Conservation (phyloP, 2,888 invertebrate genomes). For the Panzeria rudis region DNA sequence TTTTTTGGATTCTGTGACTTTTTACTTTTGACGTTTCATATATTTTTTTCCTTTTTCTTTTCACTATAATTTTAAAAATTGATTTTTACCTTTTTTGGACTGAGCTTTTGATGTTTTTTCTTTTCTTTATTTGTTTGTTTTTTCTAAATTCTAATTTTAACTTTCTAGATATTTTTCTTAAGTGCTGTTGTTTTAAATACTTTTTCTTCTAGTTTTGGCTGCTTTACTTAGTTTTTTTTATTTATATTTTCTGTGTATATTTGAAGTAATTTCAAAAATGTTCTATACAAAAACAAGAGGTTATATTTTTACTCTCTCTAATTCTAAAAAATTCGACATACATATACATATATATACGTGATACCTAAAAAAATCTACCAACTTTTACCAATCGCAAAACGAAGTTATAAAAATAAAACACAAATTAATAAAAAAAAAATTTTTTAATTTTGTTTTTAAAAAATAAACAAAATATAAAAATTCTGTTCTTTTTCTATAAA, state of each 20-base stretch:
- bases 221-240: slow-evolving; percentile 38
- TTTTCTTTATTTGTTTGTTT: slow-evolving; percentile 24
- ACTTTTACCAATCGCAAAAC: too few species aligned
- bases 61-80: neutral
- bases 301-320: too few species aligned
- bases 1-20: neutral
- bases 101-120: slow-evolving; percentile 45
- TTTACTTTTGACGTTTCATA: neutral
- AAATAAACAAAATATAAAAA: too few species aligned
- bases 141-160: neutral
- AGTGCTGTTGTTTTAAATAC: slow-evolving; percentile 26
- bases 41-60: neutral
- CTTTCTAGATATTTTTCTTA: slow-evolving; percentile 25
- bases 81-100: slow-evolving; percentile 33
- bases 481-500: too few species aligned
- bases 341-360: too few species aligned
- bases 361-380: too few species aligned
- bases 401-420: too few species aligned
- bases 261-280: neutral
- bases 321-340: too few species aligned
- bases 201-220: slow-evolving; percentile 39
- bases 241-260: neutral
- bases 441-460: too few species aligned
- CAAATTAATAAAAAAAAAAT: too few species aligned
- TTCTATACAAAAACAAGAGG: too few species aligned